These are phyloP conservation scores for Melieria crassipennis DNA, from an alignment of 2,888 invertebrate species.

Conservation along the genomic window DNA sequence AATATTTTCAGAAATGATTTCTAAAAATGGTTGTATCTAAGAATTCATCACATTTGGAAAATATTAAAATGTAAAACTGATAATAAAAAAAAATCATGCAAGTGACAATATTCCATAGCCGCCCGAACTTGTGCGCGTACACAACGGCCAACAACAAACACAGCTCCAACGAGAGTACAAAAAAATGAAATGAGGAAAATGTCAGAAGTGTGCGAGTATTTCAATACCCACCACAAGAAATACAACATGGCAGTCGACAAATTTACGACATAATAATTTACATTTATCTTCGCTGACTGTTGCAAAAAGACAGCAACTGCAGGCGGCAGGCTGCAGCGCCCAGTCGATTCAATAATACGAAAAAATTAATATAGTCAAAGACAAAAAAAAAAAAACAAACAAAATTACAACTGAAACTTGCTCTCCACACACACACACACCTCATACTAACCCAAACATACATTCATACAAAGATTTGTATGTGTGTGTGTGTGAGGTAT, in stretches of 20 bases:
- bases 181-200: conserved; percentile 23
- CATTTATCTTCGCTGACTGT: conserved; percentile 61
- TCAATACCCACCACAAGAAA: conserved; percentile 41
- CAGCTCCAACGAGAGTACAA: conserved; percentile 11
- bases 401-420: too few relatives aligned
- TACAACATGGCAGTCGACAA: conserved; percentile 50
- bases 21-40: too few relatives aligned
- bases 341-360: not conserved
- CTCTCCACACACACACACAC: conserved; percentile 8
- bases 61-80: too few relatives aligned
- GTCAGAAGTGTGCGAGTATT: conserved; percentile 35
- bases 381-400: conserved; percentile 28
- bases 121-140: not conserved
- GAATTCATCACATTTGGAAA: too few relatives aligned
- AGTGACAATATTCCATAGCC: too few relatives aligned
- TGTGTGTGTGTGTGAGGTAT: conserved; percentile 13
- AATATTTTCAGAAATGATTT: too few relatives aligned
- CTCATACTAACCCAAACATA: not conserved
- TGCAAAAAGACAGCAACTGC: conserved; percentile 44
- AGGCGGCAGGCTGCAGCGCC: conserved; percentile 1
- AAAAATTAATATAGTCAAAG: conserved; percentile 25
- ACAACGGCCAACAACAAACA: not conserved
- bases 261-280: conserved; percentile 64
- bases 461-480: not conserved
- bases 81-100: too few relatives aligned